A percentile compares a stretch with the other conserved stretches of the same genome.
Evolutionary conservation across 2,113 vertebrate genomes (phyloP).

Genomic region (Beaufortia kweichowensis): DNA sequence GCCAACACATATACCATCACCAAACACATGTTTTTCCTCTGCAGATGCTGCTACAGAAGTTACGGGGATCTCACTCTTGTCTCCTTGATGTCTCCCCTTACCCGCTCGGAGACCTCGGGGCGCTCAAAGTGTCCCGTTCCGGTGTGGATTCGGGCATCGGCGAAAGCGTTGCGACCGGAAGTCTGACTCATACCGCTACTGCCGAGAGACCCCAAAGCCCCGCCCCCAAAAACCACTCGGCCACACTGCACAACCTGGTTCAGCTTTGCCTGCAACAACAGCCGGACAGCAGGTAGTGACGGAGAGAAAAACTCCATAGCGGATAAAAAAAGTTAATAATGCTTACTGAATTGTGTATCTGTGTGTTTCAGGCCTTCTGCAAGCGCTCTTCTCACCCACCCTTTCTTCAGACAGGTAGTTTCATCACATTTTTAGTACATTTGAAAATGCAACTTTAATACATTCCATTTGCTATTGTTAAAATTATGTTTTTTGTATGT

Average conservation of each 20-base stretch:
- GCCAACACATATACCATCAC: background rate
- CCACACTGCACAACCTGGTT: slow-evolving; percentile 88
- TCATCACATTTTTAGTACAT: background rate
- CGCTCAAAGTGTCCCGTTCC: slow-evolving; percentile 88
- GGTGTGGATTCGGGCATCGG: slow-evolving; percentile 95
- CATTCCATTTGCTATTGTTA: no score
- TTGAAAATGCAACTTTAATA: no score
- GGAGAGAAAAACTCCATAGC: background rate
- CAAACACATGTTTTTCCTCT: background rate
- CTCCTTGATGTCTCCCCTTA: slow-evolving; percentile 82
- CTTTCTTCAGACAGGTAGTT: slow-evolving; percentile 78
- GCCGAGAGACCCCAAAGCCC: slow-evolving; percentile 86
- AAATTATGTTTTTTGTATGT: no score
- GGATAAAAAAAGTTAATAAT: background rate
- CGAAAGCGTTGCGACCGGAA: slow-evolving; percentile 83
- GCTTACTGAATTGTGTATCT: slow-evolving; percentile 24
- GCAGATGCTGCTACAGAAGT: slow-evolving; percentile 95
- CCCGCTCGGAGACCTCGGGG: slow-evolving; percentile 81
- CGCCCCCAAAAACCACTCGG: slow-evolving; percentile 87
- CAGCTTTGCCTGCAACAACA: slow-evolving; percentile 93
- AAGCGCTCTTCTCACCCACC: slow-evolving; percentile 84
- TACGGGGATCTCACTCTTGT: slow-evolving; percentile 86
- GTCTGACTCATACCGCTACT: slow-evolving; percentile 81
- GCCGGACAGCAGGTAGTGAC: slow-evolving; percentile 77
- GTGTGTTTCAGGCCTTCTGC: slow-evolving; percentile 84